These are phyloP conservation scores for Australoheros facetus DNA, from an alignment of 2,797 vertebrate species.

Conservation along the genomic window DNA sequence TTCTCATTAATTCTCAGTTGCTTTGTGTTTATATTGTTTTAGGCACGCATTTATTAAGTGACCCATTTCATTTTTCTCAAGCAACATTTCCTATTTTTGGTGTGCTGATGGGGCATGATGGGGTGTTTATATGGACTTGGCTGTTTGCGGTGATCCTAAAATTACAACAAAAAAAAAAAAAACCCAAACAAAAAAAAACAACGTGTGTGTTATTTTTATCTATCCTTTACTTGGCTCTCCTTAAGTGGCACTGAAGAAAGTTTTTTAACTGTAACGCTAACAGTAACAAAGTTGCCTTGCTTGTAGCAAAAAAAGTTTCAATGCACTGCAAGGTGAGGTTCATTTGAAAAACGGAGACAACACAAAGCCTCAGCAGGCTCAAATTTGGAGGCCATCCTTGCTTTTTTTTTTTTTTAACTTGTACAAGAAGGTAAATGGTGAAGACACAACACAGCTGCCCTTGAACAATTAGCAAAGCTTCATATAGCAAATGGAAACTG, in stretches of 20 bases:
- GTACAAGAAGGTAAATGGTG: neutral
- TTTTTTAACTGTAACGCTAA: neutral
- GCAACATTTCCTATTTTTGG: neutral
- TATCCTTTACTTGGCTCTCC: neutral
- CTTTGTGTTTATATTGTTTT: neutral
- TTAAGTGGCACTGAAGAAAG: neutral
- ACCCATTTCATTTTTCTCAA: too few species aligned
- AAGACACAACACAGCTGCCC: neutral
- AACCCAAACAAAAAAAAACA: neutral
- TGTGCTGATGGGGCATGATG: neutral
- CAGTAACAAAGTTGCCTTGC: neutral
- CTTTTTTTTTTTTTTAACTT: neutral
- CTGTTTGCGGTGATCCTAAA: neutral
- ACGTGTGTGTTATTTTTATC: neutral
- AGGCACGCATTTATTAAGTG: neutral
- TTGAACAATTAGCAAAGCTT: neutral
- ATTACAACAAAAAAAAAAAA: too few species aligned
- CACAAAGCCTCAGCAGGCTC: neutral
- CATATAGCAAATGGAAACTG: neutral
- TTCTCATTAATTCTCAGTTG: neutral
- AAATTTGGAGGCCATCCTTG: neutral
- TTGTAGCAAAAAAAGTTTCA: neutral
- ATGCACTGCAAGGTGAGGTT: neutral
- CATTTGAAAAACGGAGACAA: constrained; percentile 1
- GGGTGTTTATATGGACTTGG: neutral